Conservation (phyloP, 2,888 invertebrate species). For the Andrena hattorfiana region DNA sequence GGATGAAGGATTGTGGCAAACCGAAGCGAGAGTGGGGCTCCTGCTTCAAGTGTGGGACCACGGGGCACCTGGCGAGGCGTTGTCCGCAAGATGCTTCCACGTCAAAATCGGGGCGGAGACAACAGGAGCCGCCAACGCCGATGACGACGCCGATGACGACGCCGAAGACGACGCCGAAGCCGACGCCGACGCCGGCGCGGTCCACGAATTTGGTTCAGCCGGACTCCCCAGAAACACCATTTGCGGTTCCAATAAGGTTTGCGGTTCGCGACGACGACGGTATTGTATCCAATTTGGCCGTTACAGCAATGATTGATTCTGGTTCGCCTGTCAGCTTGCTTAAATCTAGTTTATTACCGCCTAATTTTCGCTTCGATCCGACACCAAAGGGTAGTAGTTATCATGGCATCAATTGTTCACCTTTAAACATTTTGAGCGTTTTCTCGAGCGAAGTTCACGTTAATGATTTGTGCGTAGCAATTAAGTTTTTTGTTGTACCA, state of each 20-base stretch:
- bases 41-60: background rate
- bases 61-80: background rate
- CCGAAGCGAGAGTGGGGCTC: background rate
- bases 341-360: background rate
- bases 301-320: slow-evolving; percentile 7
- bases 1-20: background rate
- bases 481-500: slow-evolving; percentile 19
- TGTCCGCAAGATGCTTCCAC: background rate
- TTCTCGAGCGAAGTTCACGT: background rate
- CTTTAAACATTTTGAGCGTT: background rate
- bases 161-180: too few relatives aligned
- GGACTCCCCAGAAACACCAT: background rate
- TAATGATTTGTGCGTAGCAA: background rate
- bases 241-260: background rate
- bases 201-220: too few relatives aligned
- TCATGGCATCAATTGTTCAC: background rate
- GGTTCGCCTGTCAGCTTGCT: slow-evolving; percentile 7
- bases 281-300: background rate
- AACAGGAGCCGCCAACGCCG: too few relatives aligned
- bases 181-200: too few relatives aligned
- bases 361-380: background rate
- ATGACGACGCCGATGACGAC: too few relatives aligned
- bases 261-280: background rate
- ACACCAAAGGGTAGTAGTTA: background rate
- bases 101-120: too few relatives aligned